These are phyloP conservation scores for Thunnus maccoyii DNA, from an alignment of 2,113 vertebrate species.

Conservation along the genomic window DNA sequence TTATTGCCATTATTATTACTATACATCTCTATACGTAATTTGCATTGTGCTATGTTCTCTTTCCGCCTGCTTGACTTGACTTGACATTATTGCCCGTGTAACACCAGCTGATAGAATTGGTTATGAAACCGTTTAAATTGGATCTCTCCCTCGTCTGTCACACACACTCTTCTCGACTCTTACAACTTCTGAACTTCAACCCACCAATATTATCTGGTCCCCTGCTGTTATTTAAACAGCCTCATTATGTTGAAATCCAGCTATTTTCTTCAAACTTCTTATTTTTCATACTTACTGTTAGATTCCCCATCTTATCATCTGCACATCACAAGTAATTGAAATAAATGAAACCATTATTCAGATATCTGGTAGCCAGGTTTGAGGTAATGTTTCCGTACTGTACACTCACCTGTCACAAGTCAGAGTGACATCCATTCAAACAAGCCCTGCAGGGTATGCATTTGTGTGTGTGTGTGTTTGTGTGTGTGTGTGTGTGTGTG, in stretches of 20 bases:
- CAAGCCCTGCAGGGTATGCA: constrained; percentile 37
- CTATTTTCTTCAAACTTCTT: constrained; percentile 7
- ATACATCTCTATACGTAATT: too few species aligned
- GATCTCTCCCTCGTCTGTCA: not conserved
- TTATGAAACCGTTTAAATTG: constrained; percentile 22
- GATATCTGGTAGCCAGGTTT: constrained; percentile 33
- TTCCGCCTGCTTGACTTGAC: too few species aligned
- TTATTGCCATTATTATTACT: too few species aligned
- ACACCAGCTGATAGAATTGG: not conserved
- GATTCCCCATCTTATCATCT: constrained; percentile 22
- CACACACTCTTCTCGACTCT: not conserved
- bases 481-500: not conserved
- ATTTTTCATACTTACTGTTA: constrained; percentile 50
- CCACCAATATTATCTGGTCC: constrained; percentile 1
- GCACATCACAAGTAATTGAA: constrained; percentile 18
- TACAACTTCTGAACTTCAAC: constrained; percentile 20
- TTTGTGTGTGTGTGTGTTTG: not conserved
- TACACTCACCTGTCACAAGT: constrained; percentile 55
- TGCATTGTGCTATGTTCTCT: too few species aligned
- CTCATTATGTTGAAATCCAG: constrained; percentile 33
- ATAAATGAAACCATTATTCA: constrained; percentile 46
- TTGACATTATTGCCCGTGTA: constrained; percentile 1
- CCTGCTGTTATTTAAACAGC: constrained; percentile 1
- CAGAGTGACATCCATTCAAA: constrained; percentile 57
- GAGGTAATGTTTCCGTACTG: constrained; percentile 33